A percentile compares a stretch with the other conserved stretches of the same genome.
Conservation (phyloP, 2,113 vertebrate genomes). For the Xiphias gladius region DNA sequence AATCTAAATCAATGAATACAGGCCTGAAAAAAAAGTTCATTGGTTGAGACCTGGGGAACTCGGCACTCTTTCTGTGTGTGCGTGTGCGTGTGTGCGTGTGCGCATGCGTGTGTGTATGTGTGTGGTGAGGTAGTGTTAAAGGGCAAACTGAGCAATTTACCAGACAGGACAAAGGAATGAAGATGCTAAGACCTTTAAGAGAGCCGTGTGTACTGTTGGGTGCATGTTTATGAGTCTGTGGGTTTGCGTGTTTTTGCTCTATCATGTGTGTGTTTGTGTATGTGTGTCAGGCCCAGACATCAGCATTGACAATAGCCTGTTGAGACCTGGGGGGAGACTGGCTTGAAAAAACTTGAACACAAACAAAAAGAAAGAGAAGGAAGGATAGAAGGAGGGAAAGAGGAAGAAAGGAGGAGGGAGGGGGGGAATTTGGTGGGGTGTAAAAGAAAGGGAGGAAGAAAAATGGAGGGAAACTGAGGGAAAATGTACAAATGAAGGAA, state of each 20-base stretch:
- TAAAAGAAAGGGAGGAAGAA: neutral
- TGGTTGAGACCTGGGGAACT: conserved; percentile 39
- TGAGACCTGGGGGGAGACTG: conserved; percentile 71
- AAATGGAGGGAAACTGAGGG: conserved; percentile 20
- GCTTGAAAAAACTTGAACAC: conserved; percentile 76
- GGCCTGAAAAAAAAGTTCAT: conserved; percentile 31
- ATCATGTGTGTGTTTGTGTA: conserved; percentile 13
- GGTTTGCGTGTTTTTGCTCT: conserved; percentile 32
- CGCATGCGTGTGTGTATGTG: no score
- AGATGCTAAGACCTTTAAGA: conserved; percentile 52
- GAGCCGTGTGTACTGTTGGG: conserved; percentile 33
- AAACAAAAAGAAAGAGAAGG: conserved; percentile 59
- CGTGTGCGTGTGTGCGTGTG: conserved; percentile 20
- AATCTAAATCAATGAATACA: conserved; percentile 17
- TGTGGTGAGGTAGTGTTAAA: conserved; percentile 39
- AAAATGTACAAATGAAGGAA: conserved; percentile 27
- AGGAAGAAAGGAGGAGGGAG: no score
- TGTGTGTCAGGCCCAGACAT: conserved; percentile 67
- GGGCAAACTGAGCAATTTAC: conserved; percentile 39
- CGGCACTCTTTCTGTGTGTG: conserved; percentile 23
- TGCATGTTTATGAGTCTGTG: conserved; percentile 40
- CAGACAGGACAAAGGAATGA: conserved; percentile 56
- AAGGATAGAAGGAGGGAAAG: no score
- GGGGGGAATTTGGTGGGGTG: conserved; percentile 9
- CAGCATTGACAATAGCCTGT: conserved; percentile 70